These are phyloP conservation scores for Dicyrtomina minuta DNA, from an alignment of 2,888 invertebrate genomes.

Conservation along the genomic window DNA sequence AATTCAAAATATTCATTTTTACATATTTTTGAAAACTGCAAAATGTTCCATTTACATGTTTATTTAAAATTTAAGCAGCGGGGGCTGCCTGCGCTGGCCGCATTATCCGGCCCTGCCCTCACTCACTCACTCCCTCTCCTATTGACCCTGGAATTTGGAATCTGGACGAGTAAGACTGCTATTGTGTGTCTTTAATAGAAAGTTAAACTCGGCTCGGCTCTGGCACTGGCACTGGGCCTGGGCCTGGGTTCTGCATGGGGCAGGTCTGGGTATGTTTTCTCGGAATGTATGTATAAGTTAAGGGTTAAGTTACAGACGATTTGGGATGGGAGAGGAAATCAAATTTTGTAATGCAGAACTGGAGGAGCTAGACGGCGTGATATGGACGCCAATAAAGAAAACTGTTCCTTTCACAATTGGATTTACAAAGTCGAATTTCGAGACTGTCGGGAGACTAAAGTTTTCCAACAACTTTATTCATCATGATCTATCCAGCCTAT, in stretches of 20 bases:
- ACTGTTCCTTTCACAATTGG: constrained; percentile 1
- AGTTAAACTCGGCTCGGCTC: neutral
- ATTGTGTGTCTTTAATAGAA: too few species aligned
- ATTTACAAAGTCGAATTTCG: constrained; percentile 3
- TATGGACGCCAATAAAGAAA: constrained; percentile 1
- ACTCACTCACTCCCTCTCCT: too few species aligned
- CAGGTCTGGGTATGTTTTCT: too few species aligned
- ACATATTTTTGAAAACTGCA: too few species aligned
- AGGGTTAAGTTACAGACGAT: neutral
- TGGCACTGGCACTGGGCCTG: neutral
- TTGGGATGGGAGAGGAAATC: constrained; percentile 3
- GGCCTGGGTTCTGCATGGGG: too few species aligned
- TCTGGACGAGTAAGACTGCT: too few species aligned
- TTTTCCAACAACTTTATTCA: constrained; percentile 11
- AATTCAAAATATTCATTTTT: too few species aligned
- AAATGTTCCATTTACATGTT: too few species aligned
- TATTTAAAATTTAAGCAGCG: too few species aligned
- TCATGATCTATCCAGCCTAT: constrained; percentile 3
- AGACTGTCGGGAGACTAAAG: neutral
- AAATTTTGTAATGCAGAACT: constrained; percentile 14
- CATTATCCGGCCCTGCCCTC: too few species aligned
- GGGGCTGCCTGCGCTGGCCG: too few species aligned
- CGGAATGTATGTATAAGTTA: neutral
- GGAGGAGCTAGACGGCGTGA: neutral
- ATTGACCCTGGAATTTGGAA: neutral